Evolutionary conservation across 2,888 invertebrate species (phyloP).

Genomic region (Drosophila borborema): DNA sequence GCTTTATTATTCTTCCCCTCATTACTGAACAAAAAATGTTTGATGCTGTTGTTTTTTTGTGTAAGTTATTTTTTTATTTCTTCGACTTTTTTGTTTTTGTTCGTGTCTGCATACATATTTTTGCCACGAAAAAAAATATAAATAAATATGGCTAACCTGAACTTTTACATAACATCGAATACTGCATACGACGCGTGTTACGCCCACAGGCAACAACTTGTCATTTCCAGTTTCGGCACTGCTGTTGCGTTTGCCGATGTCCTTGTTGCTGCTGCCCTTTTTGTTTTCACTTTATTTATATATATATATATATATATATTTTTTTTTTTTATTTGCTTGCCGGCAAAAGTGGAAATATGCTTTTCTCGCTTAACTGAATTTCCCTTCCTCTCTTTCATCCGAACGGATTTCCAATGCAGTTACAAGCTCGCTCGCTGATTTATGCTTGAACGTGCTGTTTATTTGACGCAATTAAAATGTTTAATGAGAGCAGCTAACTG

Average conservation of each 20-base stretch:
- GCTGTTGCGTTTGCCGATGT: slow-evolving; percentile 1
- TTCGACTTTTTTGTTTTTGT: background rate
- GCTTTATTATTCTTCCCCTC: background rate
- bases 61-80: background rate
- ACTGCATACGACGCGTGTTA: slow-evolving; percentile 43
- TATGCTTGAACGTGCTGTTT: slow-evolving; percentile 20
- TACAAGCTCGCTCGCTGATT: slow-evolving; percentile 7
- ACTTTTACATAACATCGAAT: slow-evolving; percentile 14
- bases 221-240: slow-evolving; percentile 25
- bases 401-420: slow-evolving; percentile 28
- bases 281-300: background rate
- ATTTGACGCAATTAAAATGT: slow-evolving; percentile 31
- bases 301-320: too few species aligned
- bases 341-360: slow-evolving; percentile 52
- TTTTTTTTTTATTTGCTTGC: slow-evolving; percentile 20
- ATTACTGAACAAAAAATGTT: slow-evolving; percentile 1
- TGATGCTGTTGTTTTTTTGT: slow-evolving; percentile 15
- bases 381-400: background rate
- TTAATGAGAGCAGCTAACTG: background rate
- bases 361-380: slow-evolving; percentile 48
- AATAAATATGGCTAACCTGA: slow-evolving; percentile 11
- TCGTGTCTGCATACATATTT: slow-evolving; percentile 26
- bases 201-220: slow-evolving; percentile 46
- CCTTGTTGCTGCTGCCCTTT: slow-evolving; percentile 9
- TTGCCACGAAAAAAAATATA: slow-evolving; percentile 13